These are phyloP conservation scores for Cherax quadricarinatus DNA, from an alignment of 1,140 invertebrate genomes.

Conservation along the genomic window DNA sequence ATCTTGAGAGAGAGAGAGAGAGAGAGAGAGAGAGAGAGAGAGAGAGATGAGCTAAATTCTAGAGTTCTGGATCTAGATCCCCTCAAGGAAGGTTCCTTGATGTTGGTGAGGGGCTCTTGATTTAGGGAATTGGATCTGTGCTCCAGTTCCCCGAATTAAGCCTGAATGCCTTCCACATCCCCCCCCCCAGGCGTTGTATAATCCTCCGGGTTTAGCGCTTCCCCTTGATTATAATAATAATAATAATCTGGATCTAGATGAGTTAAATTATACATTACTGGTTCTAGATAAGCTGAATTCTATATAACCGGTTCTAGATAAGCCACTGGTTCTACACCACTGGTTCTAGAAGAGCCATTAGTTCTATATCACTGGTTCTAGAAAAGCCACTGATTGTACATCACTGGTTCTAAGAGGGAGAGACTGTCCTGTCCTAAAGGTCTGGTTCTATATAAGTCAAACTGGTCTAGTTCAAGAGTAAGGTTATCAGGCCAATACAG, in stretches of 20 bases:
- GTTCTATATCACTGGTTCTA: too few species aligned
- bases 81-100: too few species aligned
- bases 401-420: neutral
- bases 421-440: neutral
- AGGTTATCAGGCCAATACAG: neutral
- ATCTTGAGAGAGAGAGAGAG: neutral
- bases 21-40: constrained; percentile 19
- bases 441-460: neutral
- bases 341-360: too few species aligned
- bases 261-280: neutral
- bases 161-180: too few species aligned
- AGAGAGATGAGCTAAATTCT: neutral
- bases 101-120: too few species aligned
- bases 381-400: too few species aligned
- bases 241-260: too few species aligned
- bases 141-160: too few species aligned
- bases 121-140: too few species aligned
- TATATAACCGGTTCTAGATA: neutral
- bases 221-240: too few species aligned
- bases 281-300: neutral
- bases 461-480: neutral
- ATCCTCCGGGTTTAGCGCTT: too few species aligned
- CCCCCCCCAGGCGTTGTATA: too few species aligned
- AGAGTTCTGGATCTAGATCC: neutral
- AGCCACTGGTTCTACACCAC: neutral